Base-by-base conservation (phyloP, 2,797 vertebrate species). In the Muscicapa striata region DNA sequence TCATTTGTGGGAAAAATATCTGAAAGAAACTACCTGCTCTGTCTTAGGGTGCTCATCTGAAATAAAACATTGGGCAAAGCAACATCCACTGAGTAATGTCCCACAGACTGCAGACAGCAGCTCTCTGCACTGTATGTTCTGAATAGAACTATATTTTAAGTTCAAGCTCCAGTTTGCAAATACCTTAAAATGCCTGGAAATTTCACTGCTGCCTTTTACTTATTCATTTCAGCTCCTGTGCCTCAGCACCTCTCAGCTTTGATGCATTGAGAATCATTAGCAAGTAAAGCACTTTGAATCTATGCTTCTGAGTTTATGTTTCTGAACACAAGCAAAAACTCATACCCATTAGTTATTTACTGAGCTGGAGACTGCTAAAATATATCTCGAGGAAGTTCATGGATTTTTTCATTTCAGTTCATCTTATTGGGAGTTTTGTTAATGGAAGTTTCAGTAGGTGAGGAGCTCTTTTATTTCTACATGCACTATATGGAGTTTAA, bases 391-490 rank as follows among this genome's bases (percentile, higher is more conserved):
- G 64, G 79, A 83, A 84, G 34, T 83, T 90, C 82, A 91, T 11
- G n/a, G 49, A 43, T 87, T 91, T 89, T 93, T 97, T 96, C 92
- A 93, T 93, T 97, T 94, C 58, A 41, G 30, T 85, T 81, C 41
- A 69, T 80, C 76, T 84, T 92, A 79, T 88, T 93, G 96, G 73
- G 51, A 90, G 86, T 86, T 89, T 85, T 80, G 46, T 70, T 97
- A 96, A 96, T 94, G 87, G 77, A 84, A 90, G 94, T 96, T 96
- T 94, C 64, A 67, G 84, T 75, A 95, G 66, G 79, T 96, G 78
- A 95, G 92, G 69, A 89, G 73, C 61, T 90, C 61, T 41, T 95
- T 91, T 52, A 58, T 83, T 96, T 97, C 91, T 45, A 30, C 80
- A 62, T 80, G 83, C 55, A 41, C 82, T 84, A 27, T 70, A 46